Evolutionary conservation across 2,113 vertebrate species (phyloP), one percentile per base, ranked within the genome.

Genomic region (Phoenicopterus ruber): DNA sequence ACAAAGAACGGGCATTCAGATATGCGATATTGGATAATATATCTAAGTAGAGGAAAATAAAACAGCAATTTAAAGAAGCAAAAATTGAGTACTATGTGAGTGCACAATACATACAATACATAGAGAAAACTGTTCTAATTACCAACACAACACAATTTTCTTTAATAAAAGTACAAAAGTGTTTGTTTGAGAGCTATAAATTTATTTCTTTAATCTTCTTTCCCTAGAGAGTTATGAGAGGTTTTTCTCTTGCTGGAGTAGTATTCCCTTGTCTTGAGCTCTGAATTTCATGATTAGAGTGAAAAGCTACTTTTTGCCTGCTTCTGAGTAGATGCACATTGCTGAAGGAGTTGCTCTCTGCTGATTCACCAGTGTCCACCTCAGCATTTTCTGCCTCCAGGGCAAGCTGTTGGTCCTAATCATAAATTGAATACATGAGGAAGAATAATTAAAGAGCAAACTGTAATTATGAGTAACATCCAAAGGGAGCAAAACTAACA

Each of bases 391-490:
- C 52, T 42, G 49, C 93, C 97, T 96, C 96, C 15, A 80, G 97
- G 93, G 97, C 91, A 96, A 94, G 83, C 6, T 96, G 46, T 88
- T 92, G 83, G 82, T 97, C 96, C 97, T 98, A 97, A 96, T 98
- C 95, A 96, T 97, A 98, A 98, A 98, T 96, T 97, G 95, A 97
- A 96, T 97, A 97, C 91, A 97, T 91, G 79, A 97, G 74, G 91
- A 96, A 97, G 90, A 97, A 97, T 98, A 98, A 98, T 98, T 98
- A 98, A 97, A 97, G 63, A 97, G 59, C 83, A 97, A 97, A 97
- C 78, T 97, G 85, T 97, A 98, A 98, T 98, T 98, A 98, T 96
- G 88, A 97, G 67, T 78, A 96, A 96, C 80, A 97, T 96, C 97
- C 95, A 96, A 97, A 97, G 97, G 97, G 97, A 98, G 34, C 31